These are phyloP conservation scores for Pyrrhosoma nymphula DNA, from an alignment of 2,888 invertebrate species.

Conservation along the genomic window DNA sequence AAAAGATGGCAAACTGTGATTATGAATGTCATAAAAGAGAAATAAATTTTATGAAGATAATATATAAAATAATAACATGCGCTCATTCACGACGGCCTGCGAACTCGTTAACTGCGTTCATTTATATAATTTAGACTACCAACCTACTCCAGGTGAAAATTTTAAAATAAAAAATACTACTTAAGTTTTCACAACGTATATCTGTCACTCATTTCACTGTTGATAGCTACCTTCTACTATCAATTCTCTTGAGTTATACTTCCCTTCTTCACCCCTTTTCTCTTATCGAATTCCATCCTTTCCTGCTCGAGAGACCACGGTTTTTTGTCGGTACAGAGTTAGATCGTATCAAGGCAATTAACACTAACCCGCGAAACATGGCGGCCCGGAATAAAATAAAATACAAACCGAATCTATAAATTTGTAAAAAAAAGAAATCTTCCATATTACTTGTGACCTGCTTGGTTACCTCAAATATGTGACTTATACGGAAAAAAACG, in stretches of 20 bases:
- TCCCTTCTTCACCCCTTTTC: not conserved
- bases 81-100: not conserved
- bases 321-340: not conserved
- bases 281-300: not conserved
- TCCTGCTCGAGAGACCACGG: not conserved
- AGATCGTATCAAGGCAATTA: not conserved
- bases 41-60: not conserved
- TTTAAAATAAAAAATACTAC: not conserved
- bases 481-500: no score
- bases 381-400: not conserved
- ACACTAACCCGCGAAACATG: not conserved
- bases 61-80: not conserved
- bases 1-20: not conserved
- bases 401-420: not conserved
- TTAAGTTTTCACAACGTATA: not conserved
- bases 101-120: not conserved
- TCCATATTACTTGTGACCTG: no score
- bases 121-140: not conserved
- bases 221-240: not conserved
- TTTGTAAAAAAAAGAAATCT: no score
- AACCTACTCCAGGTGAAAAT: not conserved
- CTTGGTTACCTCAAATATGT: no score
- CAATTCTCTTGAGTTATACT: not conserved
- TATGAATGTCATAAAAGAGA: not conserved
- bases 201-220: not conserved